These are phyloP conservation scores for Tetranychus urticae DNA, from an alignment of 1,140 invertebrate genomes.

Conservation along the genomic window DNA sequence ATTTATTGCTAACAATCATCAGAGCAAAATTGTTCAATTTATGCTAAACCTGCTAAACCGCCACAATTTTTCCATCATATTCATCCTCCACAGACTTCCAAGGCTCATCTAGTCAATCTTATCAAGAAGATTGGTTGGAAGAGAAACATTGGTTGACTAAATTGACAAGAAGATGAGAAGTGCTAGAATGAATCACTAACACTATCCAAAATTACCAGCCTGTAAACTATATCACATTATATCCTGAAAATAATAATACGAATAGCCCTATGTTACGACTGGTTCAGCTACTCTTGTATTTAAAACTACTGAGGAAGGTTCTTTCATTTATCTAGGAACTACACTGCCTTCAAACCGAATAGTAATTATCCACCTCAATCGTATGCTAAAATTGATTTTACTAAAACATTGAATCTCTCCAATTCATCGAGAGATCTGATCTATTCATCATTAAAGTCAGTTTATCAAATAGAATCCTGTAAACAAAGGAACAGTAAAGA, in stretches of 20 bases:
- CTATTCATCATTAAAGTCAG: neutral
- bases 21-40: neutral
- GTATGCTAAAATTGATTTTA: conserved; percentile 80
- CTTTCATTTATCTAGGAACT: neutral
- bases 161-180: neutral
- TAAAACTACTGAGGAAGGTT: conserved; percentile 6
- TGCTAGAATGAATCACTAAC: neutral
- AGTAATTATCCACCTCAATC: conserved; percentile 7
- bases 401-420: conserved; percentile 58
- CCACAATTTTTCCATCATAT: neutral
- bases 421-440: conserved; percentile 15
- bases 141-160: neutral
- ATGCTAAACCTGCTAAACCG: neutral
- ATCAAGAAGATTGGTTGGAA: neutral
- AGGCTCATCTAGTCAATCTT: neutral
- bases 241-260: conserved; percentile 29
- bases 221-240: conserved; percentile 39
- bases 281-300: conserved; percentile 13
- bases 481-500: too few species aligned
- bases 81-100: too few species aligned
- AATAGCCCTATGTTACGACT: conserved; percentile 18
- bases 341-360: conserved; percentile 3
- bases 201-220: conserved; percentile 5
- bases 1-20: neutral
- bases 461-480: too few species aligned